Evolutionary conservation across 35 echinoderm and acorn worm genomes (phyloP).

Genomic region (Chiridota heheva): DNA sequence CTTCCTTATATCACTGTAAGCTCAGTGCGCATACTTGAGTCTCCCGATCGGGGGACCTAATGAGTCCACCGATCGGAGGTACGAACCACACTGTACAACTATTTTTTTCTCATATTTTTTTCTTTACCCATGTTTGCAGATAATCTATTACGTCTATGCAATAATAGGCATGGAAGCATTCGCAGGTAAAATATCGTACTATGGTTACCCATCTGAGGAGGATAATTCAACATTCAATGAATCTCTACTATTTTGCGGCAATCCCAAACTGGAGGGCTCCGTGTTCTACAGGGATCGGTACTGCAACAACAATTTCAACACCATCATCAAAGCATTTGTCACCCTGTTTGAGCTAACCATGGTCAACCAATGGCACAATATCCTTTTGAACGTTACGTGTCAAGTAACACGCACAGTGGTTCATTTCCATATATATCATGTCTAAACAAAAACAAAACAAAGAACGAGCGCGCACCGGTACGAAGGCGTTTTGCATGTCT

Average conservation of each 20-base stretch:
- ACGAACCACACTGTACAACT: no score
- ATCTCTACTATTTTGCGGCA: conserved; percentile 63
- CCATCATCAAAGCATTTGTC: conserved; percentile 80
- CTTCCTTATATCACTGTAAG: no score
- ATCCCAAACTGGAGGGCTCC: conserved; percentile 51
- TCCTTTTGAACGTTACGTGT: no score
- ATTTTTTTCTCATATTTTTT: no score
- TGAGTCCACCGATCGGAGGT: no score
- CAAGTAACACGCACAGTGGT: no score
- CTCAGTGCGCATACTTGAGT: no score
- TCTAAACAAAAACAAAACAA: not conserved
- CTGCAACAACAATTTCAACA: conserved; percentile 99
- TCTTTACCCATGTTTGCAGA: no score
- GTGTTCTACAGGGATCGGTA: conserved; percentile 85
- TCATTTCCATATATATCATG: no score
- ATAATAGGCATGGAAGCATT: conserved; percentile 92
- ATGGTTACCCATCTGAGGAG: conserved; percentile 71
- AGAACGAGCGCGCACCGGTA: no score
- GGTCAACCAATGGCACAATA: conserved; percentile 99
- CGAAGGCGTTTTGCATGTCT: no score
- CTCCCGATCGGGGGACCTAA: no score
- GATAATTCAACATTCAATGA: not conserved
- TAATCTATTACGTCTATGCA: conserved; percentile 89
- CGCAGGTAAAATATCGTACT: conserved; percentile 50
- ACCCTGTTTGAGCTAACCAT: conserved; percentile 87